These are phyloP conservation scores for Pyrgilauda ruficollis DNA, from an alignment of 2,113 vertebrate genomes.

Conservation along the genomic window DNA sequence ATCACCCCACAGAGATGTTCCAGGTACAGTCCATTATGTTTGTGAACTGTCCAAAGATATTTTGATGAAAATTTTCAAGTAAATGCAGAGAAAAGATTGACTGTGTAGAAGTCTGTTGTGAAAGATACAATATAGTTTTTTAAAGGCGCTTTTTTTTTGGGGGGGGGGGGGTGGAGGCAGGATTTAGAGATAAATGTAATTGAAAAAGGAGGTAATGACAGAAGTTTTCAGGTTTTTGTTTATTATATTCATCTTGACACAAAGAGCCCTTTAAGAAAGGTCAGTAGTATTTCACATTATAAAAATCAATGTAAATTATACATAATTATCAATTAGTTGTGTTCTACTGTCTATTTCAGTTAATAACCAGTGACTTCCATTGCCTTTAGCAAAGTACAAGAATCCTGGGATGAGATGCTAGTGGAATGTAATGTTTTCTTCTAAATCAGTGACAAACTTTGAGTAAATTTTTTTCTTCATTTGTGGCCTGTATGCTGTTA, in stretches of 20 bases:
- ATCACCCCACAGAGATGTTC: neutral
- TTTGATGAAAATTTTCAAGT: neutral
- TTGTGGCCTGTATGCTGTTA: neutral
- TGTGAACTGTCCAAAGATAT: neutral
- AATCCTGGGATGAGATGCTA: neutral
- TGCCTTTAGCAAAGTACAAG: neutral
- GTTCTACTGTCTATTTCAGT: neutral
- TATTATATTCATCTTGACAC: neutral
- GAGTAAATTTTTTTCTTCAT: neutral
- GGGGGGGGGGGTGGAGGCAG: rapidly evolving
- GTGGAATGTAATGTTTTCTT: neutral
- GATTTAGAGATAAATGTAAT: neutral
- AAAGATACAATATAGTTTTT: neutral
- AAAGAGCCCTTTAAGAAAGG: neutral
- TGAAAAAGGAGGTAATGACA: neutral
- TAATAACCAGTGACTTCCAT: neutral
- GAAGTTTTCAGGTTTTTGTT: neutral
- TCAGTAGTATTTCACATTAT: neutral
- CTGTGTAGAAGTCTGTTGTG: neutral
- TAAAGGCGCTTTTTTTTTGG: neutral
- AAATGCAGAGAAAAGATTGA: neutral
- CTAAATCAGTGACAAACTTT: neutral
- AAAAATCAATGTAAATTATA: neutral
- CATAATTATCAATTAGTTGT: neutral
- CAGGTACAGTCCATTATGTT: neutral